Evolutionary conservation across 2,797 vertebrate genomes (phyloP).

Genomic region (Enteromius argenteus): DNA sequence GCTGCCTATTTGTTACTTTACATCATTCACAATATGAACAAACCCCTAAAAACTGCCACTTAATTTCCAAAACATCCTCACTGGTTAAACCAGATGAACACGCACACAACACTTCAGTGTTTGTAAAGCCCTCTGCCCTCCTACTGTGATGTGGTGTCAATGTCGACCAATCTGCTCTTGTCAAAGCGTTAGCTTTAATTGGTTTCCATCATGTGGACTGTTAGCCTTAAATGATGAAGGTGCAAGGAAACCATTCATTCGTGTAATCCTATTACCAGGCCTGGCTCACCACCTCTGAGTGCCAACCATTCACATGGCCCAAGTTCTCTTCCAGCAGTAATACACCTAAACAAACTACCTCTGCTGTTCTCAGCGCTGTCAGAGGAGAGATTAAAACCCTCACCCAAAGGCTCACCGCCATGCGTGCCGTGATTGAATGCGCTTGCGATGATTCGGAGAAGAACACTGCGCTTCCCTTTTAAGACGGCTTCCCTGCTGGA

Average conservation of each 20-base stretch:
- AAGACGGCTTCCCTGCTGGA: conserved; percentile 6
- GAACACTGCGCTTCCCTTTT: conserved; percentile 7
- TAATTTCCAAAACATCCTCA: background rate
- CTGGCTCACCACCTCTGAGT: conserved; percentile 34
- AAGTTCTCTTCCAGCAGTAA: conserved; percentile 31
- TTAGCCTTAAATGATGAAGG: conserved; percentile 54
- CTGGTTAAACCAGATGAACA: background rate
- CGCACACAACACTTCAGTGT: background rate
- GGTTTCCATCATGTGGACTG: conserved; percentile 53
- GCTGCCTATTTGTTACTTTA: background rate
- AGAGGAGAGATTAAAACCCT: conserved; percentile 45
- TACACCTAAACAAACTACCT: conserved; percentile 51
- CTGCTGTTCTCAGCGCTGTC: conserved; percentile 40
- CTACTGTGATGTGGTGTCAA: conserved; percentile 30
- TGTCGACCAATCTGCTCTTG: conserved; percentile 43
- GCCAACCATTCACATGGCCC: background rate
- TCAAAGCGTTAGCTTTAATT: conserved; percentile 56
- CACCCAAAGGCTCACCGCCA: conserved; percentile 10
- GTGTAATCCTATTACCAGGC: conserved; percentile 56
- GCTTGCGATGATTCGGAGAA: background rate
- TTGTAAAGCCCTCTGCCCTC: conserved; percentile 20
- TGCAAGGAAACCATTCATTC: conserved; percentile 50
- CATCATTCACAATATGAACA: background rate
- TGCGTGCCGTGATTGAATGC: conserved; percentile 22
- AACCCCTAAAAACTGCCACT: background rate